Evolutionary conservation across 2,797 vertebrate species (phyloP), one percentile per base, ranked within the genome.

Genomic region (Gymnothorax javanicus): DNA sequence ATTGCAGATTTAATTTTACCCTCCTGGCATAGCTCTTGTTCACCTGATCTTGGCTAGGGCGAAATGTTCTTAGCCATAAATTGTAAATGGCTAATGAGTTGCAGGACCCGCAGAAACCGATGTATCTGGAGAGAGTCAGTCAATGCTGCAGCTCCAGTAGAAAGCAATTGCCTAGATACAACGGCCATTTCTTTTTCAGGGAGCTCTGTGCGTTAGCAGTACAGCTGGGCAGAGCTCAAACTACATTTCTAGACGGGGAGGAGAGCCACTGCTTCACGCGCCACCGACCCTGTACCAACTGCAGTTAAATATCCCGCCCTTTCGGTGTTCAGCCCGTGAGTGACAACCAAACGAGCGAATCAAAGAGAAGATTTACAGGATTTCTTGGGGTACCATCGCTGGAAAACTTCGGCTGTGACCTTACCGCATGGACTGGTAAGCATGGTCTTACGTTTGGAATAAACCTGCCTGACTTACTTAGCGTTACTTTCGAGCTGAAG

Each of bases 281-380:
- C 86, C 23, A 9, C 64, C 64, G 23, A 67, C 25, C 3, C 33
- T n/a, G n/a, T n/a, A 15, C 71, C 90, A 85, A 94, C 94, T 90
- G 60, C 81, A 17, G 75, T 83, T 57, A 33, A 52, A 83, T 54
- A 64, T 60, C 83, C 86, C 86, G 60, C 73, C 81, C 77, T 52
- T 84, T 57, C 33, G 12, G n/a, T 20, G 25, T 82, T 54, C 17
- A 82, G 43, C 12, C 17, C 7, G 59, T 85, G 84, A 88, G n/a
- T 86, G 87, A 90, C 82, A 57, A 59, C n/a, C 2, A 50, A 5
- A 15, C 25, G 3, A 88, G 58, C 87, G 3, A 75, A 88, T 84
- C 2, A n/a, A 15, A 56, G 6, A 81, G 17, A 81, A 81, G 7
- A 54, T 20, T 56, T 81, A 52, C 52, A 23, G 7, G 56, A 20